Evolutionary conservation across 92 coral and sea anemone species (phyloP), one percentile per base, ranked within the genome.

Genomic region (Paramuricea clavata): DNA sequence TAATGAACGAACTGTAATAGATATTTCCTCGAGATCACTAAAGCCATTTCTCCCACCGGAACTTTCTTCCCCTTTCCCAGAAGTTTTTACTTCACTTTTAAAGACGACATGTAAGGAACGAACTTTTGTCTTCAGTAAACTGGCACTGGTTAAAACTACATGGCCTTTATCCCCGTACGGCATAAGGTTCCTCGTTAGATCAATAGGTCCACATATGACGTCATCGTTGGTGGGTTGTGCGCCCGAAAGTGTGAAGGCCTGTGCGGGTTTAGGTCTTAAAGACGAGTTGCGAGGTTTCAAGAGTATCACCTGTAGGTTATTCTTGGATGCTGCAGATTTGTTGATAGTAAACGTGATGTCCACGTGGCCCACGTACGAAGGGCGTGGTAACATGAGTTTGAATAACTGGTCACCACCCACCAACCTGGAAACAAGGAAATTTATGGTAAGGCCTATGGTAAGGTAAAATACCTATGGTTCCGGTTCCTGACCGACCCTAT

Each of bases 291-390:
- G 49, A 7, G 92, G 85, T 44, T 75, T 88, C 17, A 82, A 80
- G 1, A 88, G 77, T 3, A 76, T 82, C 52, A 88, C 92, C 49
- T 81, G 67, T 0, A 88, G 70, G 21, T 88, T 83, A 84, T 33
- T 86, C 35, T 92, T 92, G 12, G 82, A 83, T 2, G 91, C 84
- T 43, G 92, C 69, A 0, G 95, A 87, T 61, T 79, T 79, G 49
- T 95, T 92, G 10, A 97, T 74, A 13, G 98, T 89, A 72, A 93
- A 97, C 81, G 94, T 94, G 93, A 97, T 84, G 85, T 94, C 99
- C 25, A 97, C 95, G 79, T 97, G 99, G 7, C 99, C 99, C 19
- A 94, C 94, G 59, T 92, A 96, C 76, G 97, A 97, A 15, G 93
- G 95, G 67, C 95, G 90, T 44, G 99, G 98, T 7, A 97, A 97